Evolutionary conservation across 1,140 invertebrate genomes (phyloP).

Genomic region (Orius laevigatus): DNA sequence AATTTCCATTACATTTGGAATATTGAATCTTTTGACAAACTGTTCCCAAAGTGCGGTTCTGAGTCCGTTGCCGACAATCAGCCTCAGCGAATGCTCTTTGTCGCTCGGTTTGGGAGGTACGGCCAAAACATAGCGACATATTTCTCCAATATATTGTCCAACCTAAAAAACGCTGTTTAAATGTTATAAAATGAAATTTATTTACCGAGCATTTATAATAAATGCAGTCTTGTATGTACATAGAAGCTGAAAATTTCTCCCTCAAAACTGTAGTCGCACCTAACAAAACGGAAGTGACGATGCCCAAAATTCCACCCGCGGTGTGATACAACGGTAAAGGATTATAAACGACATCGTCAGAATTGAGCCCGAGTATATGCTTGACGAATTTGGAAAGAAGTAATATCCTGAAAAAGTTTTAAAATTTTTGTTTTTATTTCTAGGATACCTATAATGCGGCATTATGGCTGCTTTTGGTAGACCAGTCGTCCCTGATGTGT

Average conservation of each 20-base stretch:
- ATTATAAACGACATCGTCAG: constrained; percentile 74
- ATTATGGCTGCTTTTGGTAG: constrained; percentile 87
- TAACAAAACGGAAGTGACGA: constrained; percentile 66
- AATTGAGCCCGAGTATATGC: constrained; percentile 43
- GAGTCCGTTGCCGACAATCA: constrained; percentile 92
- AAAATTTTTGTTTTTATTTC: neutral
- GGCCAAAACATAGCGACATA: constrained; percentile 89
- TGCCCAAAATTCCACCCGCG: constrained; percentile 74
- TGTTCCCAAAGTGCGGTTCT: constrained; percentile 89
- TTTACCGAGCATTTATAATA: constrained; percentile 89
- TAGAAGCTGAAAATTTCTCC: constrained; percentile 90
- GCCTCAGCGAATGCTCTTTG: constrained; percentile 59
- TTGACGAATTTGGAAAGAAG: constrained; percentile 62
- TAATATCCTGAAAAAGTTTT: constrained; percentile 42
- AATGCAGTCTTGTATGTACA: constrained; percentile 85
- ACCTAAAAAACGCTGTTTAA: constrained; percentile 44
- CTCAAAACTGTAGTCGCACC: constrained; percentile 74
- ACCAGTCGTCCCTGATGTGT: constrained; percentile 87
- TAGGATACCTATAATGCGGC: constrained; percentile 50
- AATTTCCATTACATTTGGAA: constrained; percentile 76
- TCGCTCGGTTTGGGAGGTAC: constrained; percentile 57
- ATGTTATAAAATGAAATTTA: neutral
- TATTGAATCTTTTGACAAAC: constrained; percentile 78
- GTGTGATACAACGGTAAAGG: constrained; percentile 93
- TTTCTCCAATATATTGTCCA: constrained; percentile 96